Conservation (phyloP, 2,797 vertebrate species). For the Acanthurus lineatus region DNA sequence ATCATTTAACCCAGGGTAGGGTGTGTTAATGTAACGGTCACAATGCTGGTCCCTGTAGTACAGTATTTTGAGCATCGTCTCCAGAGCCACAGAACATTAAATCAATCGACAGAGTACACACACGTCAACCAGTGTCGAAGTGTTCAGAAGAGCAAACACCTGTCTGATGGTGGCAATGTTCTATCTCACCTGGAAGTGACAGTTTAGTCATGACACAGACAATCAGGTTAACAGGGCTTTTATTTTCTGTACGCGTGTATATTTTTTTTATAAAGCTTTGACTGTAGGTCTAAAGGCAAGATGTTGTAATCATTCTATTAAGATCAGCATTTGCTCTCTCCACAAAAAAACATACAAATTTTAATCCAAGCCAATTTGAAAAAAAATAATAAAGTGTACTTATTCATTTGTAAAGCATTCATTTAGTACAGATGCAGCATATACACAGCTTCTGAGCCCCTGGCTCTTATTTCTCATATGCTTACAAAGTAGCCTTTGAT, state of each 20-base stretch:
- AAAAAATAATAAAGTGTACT: constrained; percentile 58
- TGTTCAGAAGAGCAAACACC: constrained; percentile 21
- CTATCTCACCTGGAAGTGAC: constrained; percentile 35
- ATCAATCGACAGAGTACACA: constrained; percentile 42
- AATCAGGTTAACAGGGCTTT: constrained; percentile 16
- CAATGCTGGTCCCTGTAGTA: constrained; percentile 47
- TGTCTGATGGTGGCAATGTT: not conserved
- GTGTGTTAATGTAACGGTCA: constrained; percentile 22
- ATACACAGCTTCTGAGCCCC: constrained; percentile 90
- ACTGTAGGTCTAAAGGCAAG: constrained; percentile 1
- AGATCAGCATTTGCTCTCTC: constrained; percentile 12
- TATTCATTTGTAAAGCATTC: constrained; percentile 88
- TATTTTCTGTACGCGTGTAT: constrained; percentile 4
- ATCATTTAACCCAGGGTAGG: constrained; percentile 35
- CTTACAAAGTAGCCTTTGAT: constrained; percentile 99
- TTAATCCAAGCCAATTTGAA: constrained; percentile 30
- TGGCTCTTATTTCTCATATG: constrained; percentile 96
- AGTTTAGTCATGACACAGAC: constrained; percentile 11
- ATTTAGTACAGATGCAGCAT: constrained; percentile 93
- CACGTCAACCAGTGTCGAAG: constrained; percentile 20
- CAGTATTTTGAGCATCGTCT: constrained; percentile 54
- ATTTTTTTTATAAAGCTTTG: constrained; percentile 1
- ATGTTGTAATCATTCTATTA: not conserved
- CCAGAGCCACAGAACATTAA: constrained; percentile 45
- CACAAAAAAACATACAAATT: constrained; percentile 51